Base-by-base conservation (phyloP, 2,113 vertebrate species). In the Colius striatus region DNA sequence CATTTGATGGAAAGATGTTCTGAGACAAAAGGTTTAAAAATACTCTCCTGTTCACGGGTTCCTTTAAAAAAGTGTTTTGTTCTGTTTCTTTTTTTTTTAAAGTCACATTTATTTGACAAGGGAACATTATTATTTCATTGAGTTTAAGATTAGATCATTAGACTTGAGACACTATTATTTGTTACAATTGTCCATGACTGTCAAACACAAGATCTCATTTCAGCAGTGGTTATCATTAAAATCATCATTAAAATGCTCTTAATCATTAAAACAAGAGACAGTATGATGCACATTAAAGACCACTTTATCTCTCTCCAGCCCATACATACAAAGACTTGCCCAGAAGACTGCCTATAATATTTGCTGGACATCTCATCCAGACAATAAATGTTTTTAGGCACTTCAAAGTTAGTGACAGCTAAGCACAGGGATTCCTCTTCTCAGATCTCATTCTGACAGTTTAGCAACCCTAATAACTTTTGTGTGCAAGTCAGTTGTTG, bases 21-120 rank as follows among this genome's bases (percentile, higher is more conserved):
- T 53, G 57, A 94, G 79, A 94, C 47, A 90, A 89, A 89, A 92
- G 68, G 63, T 86, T 78, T 87, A 3, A 93, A 96, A 92, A 96
- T 95, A 92, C 11, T 55, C 79, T 80, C 72, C 79, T 88, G 38
- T 89, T 95, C 29, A 0, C 55, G 65, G 11, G 26, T 77, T 55
- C 73, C 57, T 72, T 88, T 92, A 13, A 3, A 60, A 84, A 74
- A 68, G 7, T 65, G 45, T 47, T 90, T 89, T 75, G 45, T 93
- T 93, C 92, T 67, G 4, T 41, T 84, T 92, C 43, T 41, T 93
- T 81, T 66, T 71, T 88, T 38, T 84, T 89, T 62, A 13, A 66
- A 62, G 29, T 77, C 70, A 38, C 43, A 51, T 84, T 66, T 81
- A 60, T 74, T 81, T 90, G 55, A 93, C 72, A 90, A 62, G 93